A percentile compares a stretch with the other conserved stretches of the same genome.
Conservation (phyloP, 2,888 invertebrate genomes). For the Campaea margaritaria region DNA sequence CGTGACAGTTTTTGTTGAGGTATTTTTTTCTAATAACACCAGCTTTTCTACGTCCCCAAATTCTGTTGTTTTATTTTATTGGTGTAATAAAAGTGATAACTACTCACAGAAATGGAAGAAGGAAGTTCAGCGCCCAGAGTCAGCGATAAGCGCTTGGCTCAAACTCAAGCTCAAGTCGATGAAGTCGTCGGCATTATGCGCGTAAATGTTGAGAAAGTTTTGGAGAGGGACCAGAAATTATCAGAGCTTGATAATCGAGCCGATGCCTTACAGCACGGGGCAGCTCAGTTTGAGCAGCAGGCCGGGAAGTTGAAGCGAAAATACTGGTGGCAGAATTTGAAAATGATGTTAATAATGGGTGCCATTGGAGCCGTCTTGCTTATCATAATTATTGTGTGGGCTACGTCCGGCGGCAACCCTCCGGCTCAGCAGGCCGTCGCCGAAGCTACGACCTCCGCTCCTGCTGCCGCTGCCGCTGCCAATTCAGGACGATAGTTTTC, state of each 20-base stretch:
- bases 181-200: conserved; percentile 97
- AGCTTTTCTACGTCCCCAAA: background rate
- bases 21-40: background rate
- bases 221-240: conserved; percentile 97
- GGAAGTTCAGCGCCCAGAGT: conserved; percentile 80
- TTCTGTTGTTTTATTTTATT: background rate
- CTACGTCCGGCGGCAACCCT: conserved; percentile 59
- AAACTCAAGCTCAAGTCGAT: conserved; percentile 83
- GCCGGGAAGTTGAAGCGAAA: conserved; percentile 98
- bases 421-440: conserved; percentile 38
- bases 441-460: conserved; percentile 45
- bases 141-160: conserved; percentile 81
- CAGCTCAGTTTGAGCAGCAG: conserved; percentile 98
- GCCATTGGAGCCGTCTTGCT: conserved; percentile 92
- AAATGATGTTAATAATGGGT: conserved; percentile 97
- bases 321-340: conserved; percentile 99
- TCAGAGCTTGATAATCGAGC: conserved; percentile 98
- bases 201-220: conserved; percentile 97
- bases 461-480: conserved; percentile 7
- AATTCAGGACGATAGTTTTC: conserved; percentile 60
- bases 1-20: background rate
- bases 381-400: conserved; percentile 92
- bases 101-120: conserved; percentile 75
- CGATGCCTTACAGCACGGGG: conserved; percentile 97
- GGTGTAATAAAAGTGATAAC: conserved; percentile 3